Evolutionary conservation across 1,140 invertebrate species (phyloP), one percentile per base, ranked within the genome.

Genomic region (Drosophila yakuba): DNA sequence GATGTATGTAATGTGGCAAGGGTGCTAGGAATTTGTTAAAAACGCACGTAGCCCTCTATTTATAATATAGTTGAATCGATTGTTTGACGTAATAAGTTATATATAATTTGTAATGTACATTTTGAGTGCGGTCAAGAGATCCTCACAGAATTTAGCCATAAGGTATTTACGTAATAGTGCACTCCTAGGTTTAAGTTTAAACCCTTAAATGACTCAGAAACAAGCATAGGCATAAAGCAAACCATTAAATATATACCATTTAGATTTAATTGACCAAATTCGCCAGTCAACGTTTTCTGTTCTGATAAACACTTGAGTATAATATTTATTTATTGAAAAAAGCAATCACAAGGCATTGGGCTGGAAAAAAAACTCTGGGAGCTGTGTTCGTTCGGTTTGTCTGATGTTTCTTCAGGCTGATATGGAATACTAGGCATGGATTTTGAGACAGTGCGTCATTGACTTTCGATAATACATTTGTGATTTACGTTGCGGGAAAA

Each of bases 121-220:
- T 52, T 43, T 38, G 74, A 74, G 71, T 71, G 72, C 76, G 71
- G 52, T 82, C 58, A 44, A 48, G 28, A 72, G 60, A 84, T 76
- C 60, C 77, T 80, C 81, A 85, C 72, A 43, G 52, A 45, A 61
- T 44, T 23, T 76, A 85, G 74, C 28, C 25, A 48, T 85, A 73
- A 68, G 81, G 48, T 84, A 20, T 72, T 39, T 71, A 55, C 41
- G 48, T 66, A 66, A 56, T 71, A 67, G 58, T n/a, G 60, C 68
- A 74, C 63, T 56, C 58, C 54, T 82, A 82, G 69, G 11, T 11
- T 47, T 48, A 68, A 78, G 62, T 50, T 51, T 68, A 55, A 52
- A 47, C 17, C 36, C 48, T 54, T 23, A 59, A 82, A 75, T 83
- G 80, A 83, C 80, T 60, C 62, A 56, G 38, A 66, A 68, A 62